Percentiles rank a stretch among this genome's conserved stretches.
Conservation (phyloP, 1,140 invertebrate species). For the Pseudobourletiella spinata region DNA sequence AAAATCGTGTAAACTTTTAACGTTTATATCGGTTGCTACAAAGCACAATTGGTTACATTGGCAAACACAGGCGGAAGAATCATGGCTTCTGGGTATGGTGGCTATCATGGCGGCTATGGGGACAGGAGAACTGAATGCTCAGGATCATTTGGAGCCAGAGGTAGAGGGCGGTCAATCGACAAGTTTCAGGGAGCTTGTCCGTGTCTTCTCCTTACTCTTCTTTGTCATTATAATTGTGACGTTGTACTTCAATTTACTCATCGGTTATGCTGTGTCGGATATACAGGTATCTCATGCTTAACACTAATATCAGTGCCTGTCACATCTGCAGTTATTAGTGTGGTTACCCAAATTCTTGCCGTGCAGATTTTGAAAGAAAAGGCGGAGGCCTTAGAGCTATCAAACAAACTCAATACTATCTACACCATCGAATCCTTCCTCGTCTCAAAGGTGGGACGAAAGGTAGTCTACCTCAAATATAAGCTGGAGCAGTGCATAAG, state of each 20-base stretch:
- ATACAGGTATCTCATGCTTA: neutral
- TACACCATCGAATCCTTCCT: neutral
- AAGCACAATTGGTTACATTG: no score
- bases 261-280: neutral
- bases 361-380: neutral
- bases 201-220: neutral
- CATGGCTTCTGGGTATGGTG: neutral
- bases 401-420: neutral
- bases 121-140: neutral
- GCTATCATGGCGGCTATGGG: neutral
- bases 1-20: no score
- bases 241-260: neutral
- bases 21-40: no score
- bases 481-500: no score
- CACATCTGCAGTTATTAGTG: no score
- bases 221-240: neutral
- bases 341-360: neutral
- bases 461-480: neutral
- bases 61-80: neutral
- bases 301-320: neutral
- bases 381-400: neutral
- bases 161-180: neutral
- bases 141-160: neutral
- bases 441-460: neutral
- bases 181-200: neutral